Evolutionary conservation across 2,888 invertebrate species (phyloP), one percentile per base, ranked within the genome.

Genomic region (Beris morrisii): DNA sequence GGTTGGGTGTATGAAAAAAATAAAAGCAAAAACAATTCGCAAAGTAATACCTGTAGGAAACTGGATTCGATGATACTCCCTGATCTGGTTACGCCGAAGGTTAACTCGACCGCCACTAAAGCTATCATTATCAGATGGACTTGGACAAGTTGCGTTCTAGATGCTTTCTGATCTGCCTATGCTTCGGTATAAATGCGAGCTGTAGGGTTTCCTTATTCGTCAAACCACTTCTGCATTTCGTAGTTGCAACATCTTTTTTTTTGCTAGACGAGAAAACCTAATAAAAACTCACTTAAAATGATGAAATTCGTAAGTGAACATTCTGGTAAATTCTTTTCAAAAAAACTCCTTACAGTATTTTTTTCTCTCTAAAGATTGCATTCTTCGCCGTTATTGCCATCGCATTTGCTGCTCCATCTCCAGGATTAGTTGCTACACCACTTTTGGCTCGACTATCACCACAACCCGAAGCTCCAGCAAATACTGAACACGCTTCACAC

Each of bases 401-500:
- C 7, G 59, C 64, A 3, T 52, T 31, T 31, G 58, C 55, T 15
- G 31, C 48, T 15, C 30, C 57, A 45, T 38, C 64, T 4, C 57
- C 64, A n/a, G 46, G 28, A n/a, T 46, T 65, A 5, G 48, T 67
- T 9, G 50, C 64, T 4, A 69, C 69, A 9, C 66, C 69, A 45
- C 52, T 69, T 46, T 56, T 67, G 45, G 67, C 67, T 11, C 64
- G 54, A 11, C 5, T 66, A 5, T 22, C 44, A 30, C 67, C 69
- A 43, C 64, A 65, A 52, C 69, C 67, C 43, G 52, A 69, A 50
- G 69, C 69, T 11, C 67, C 67, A 56, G 67, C 69, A 11, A 67
- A 59, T 31, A 69, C 69, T 4, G 67, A 69, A 53, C 69, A 69
- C 48, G 69, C 69, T 0, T 46, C 69, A 0, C 69, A 69, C 56